Evolutionary conservation across 2,113 vertebrate species (phyloP), one percentile per base, ranked within the genome.

Genomic region (Parus major): DNA sequence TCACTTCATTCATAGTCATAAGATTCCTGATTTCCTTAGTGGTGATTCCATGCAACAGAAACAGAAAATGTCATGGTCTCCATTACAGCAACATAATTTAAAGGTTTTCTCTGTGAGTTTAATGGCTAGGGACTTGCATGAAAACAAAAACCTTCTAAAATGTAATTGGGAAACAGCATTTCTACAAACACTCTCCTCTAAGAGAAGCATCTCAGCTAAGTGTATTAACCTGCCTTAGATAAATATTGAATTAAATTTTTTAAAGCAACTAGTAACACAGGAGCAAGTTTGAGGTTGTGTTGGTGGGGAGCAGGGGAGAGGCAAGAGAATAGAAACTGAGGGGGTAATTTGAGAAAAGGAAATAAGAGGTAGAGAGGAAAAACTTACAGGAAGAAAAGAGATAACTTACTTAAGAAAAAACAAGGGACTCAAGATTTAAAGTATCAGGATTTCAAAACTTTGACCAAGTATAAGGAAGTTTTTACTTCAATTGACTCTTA

Each of bases 291-390:
- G 65, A 69, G 13, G 7, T 12, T 44, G 19, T 22, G 15, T 27
- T 53, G 10, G 22, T 15, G 46, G 11, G 5, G 19, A 22, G 7
- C 2, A 1, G 7, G 1, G 7, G 4, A 5, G 10, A 70, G 10
- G 5, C 31, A 49, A 35, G 28, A 89, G 21, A 60, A 44, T 50
- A 53, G 61, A 90, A 8, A 44, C 12, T 50, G 49, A 57, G 31
- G 31, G 15, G 8, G 7, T 46, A 57, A 61, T 66, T 61, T 65
- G 53, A 76, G 33, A 68, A 77, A 56, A 71, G 18, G 15, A 81
- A 81, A 80, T 14, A 64, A 56, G 68, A 64, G 22, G 24, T 27
- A 88, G 14, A 25, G 42, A 82, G 42, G 15, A 55, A 92, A 72
- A 77, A 22, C 6, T 22, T 41, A 31, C 24, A 59, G 15, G 36